phyloP scores from a whole-genome alignment of 2,797 vertebrate species.

The Vultur gryphus region DNA sequence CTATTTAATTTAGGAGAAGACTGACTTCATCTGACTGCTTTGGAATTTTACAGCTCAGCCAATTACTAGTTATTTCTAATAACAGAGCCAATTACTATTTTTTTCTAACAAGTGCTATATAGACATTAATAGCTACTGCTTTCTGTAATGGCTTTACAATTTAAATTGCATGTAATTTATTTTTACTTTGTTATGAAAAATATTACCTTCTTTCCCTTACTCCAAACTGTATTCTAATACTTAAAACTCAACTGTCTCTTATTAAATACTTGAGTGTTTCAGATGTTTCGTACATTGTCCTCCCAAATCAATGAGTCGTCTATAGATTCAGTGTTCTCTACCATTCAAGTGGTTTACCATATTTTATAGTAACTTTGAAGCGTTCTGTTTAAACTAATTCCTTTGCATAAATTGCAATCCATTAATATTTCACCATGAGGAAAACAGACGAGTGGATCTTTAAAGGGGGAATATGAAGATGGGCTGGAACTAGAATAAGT shows the following conservation, averaged over 20 bases:
- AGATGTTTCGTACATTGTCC: background rate
- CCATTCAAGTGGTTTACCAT: background rate
- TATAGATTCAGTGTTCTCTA: background rate
- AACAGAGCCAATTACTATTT: background rate
- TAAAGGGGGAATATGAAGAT: background rate
- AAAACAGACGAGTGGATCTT: background rate
- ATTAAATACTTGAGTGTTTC: background rate
- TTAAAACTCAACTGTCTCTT: background rate
- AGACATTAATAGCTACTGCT: background rate
- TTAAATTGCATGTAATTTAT: background rate
- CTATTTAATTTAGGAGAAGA: slow-evolving; percentile 35
- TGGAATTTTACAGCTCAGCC: slow-evolving; percentile 16
- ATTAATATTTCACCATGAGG: background rate
- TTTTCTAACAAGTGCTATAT: background rate
- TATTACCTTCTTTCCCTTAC: background rate
- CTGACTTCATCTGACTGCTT: slow-evolving; percentile 20
- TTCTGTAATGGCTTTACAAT: background rate
- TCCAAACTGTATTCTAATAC: background rate
- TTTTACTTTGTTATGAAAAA: background rate
- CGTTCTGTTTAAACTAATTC: background rate
- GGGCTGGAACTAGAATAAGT: background rate
- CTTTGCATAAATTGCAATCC: background rate
- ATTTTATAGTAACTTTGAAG: background rate
- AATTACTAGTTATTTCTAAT: slow-evolving; percentile 19
- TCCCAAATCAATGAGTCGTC: background rate